Base-by-base conservation (phyloP, 2,888 invertebrate species). In the Agriopis aurantiaria region DNA sequence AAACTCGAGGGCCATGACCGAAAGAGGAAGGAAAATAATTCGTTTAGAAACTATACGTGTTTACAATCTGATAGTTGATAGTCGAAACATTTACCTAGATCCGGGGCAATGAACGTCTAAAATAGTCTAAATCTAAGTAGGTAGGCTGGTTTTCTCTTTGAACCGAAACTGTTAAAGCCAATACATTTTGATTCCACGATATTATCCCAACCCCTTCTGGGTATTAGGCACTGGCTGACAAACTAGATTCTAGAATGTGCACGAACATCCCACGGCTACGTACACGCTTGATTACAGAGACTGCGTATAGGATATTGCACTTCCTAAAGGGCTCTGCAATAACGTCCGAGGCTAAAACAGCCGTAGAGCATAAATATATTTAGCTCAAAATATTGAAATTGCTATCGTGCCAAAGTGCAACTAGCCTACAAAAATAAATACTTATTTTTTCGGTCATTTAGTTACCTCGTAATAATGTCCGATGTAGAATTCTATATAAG, bases 21-120 rank as follows among this genome's bases (percentile, higher is more conserved):
- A 48, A 41, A 14, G n/a, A 63, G 63, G 63, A 68, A 68, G 63
- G 68, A 53, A 68, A 59, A 58, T 58, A 48, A 56, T 61, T 65
- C 14, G 51, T 61, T 68, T 57, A 10, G 23, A 33, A 55, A 68
- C 33, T 43, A 63, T 57, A 53, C 53, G 56, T 41, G 46, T 67
- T 67, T 43, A 57, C 62, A 17, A 58, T 57, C 57, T n/a, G 64
- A 57, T 64, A 40, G 14, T 41, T 41, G 40, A 17, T 52, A 41
- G 23, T 46, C 14, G 56, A 48, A 41, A 43, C 57, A 12, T 65
- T 65, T 51, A 56, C 49, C 49, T 64, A 52, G 17, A 56, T 55
- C 41, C 40, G 7, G 55, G 55, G 40, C 3, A 23, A 46, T 45
- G 23, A 53, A 55, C 46, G 55, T n/a, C 11, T 23, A 23, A 23